Evolutionary conservation across 2,797 vertebrate species (phyloP).

Genomic region (Philypnodon macrostomus): DNA sequence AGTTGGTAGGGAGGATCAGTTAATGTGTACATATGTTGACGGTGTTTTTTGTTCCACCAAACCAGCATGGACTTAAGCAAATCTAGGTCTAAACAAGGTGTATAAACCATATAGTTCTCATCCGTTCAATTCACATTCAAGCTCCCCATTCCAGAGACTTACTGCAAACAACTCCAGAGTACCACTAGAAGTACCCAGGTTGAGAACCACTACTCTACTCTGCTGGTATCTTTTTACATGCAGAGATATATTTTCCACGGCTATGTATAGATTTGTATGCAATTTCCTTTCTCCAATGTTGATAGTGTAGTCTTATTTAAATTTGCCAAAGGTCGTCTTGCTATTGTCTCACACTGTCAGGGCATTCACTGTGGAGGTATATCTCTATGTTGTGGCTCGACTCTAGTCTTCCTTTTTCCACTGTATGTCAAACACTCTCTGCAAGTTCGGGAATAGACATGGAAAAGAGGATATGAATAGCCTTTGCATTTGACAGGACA

Average conservation of each 20-base stretch:
- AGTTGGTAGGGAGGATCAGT: no score
- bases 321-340: not conserved
- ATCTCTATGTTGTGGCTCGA: not conserved
- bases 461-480: not conserved
- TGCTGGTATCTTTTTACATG: no score
- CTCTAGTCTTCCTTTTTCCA: not conserved
- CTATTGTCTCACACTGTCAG: not conserved
- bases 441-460: not conserved
- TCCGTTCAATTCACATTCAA: no score
- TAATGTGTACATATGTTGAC: no score
- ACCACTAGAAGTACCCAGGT: no score
- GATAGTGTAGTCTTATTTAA: not conserved
- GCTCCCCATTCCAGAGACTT: no score
- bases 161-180: no score
- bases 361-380: not conserved
- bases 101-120: no score
- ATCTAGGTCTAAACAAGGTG: no score
- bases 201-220: no score
- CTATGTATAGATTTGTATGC: constrained; percentile 3
- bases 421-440: not conserved
- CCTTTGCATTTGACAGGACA: not conserved
- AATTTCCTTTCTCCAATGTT: not conserved
- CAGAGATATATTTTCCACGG: not conserved
- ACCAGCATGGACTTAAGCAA: no score
- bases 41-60: no score